Evolutionary conservation across 1,140 invertebrate species (phyloP), one percentile per base, ranked within the genome.

Genomic region (Drosophila kohkoa): DNA sequence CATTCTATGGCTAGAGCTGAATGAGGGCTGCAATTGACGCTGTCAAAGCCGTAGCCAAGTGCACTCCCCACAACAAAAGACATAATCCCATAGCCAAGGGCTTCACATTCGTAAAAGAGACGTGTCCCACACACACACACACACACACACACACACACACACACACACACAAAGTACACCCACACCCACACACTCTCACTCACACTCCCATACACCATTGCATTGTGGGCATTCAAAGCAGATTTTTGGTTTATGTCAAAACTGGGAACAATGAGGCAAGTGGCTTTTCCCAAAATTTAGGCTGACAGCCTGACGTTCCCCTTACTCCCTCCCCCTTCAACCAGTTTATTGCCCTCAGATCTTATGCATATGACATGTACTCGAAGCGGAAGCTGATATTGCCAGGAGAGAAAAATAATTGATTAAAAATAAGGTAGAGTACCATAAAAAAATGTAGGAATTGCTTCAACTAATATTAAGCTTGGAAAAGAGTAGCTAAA

Each of bases 181-280:
- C 41, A 8, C 30, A 25, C 57, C 55, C 63, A 25, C 58, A n/a
- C 51, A 55, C 38, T 38, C 38, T 38, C 25, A 0, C 10, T n/a
- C 52, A 43, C 62, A 45, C 46, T 52, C 16, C 15, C 60, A 43
- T 43, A 54, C 69, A 45, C 15, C 63, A 49, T 30, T 57, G 52
- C 35, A 52, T n/a, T 69, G 69, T 38, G 38, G 67, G 63, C 32
- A 81, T 69, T 75, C 58, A 76, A 75, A 71, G 75, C 65, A 70
- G 83, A 88, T 88, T 87, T 87, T 87, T 88, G 83, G 77, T 48
- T 87, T 88, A 87, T 87, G 83, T 83, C 83, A 88, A 80, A 87
- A 83, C 60, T 77, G 67, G 52, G 48, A 89, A 89, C 83, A 88
- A 89, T 88, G 77, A 74, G 69, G 73, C 20, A 87, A 87, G 83